A percentile compares a stretch with the other conserved stretches of the same genome.
Evolutionary conservation across 1,140 invertebrate genomes (phyloP).

Genomic region (Cydia pomonella): DNA sequence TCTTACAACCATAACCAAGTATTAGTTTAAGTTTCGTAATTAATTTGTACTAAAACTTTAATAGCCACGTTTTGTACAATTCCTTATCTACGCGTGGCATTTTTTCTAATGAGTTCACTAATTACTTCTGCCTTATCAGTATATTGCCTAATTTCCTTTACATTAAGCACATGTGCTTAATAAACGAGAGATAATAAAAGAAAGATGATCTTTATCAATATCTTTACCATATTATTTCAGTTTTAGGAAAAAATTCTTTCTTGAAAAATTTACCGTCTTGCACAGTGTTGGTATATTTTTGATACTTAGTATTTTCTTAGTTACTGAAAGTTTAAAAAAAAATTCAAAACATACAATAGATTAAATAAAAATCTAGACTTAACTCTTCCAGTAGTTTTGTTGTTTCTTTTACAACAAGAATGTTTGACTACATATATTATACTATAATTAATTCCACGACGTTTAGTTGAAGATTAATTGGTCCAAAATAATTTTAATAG

Average conservation of each 20-base stretch:
- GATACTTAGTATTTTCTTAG: no score
- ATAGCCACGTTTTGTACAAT: neutral
- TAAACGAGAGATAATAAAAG: neutral
- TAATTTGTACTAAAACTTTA: neutral
- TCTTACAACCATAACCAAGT: no score
- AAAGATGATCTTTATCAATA: neutral
- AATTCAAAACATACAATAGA: no score
- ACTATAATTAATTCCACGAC: no score
- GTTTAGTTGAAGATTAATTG: neutral
- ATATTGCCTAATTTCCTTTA: neutral
- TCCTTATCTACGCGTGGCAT: neutral
- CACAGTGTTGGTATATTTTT: neutral
- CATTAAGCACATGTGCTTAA: neutral
- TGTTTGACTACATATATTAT: no score
- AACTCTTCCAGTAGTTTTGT: no score
- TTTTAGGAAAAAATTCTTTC: neutral
- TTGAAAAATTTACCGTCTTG: neutral
- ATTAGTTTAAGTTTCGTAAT: neutral
- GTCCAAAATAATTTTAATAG: neutral
- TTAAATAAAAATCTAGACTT: no score
- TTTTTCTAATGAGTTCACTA: neutral
- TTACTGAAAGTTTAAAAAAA: no score
- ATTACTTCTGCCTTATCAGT: neutral
- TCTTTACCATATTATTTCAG: neutral
- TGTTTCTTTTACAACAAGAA: no score